Evolutionary conservation across 2,888 invertebrate species (phyloP).

Genomic region (Agrypnus murinus): DNA sequence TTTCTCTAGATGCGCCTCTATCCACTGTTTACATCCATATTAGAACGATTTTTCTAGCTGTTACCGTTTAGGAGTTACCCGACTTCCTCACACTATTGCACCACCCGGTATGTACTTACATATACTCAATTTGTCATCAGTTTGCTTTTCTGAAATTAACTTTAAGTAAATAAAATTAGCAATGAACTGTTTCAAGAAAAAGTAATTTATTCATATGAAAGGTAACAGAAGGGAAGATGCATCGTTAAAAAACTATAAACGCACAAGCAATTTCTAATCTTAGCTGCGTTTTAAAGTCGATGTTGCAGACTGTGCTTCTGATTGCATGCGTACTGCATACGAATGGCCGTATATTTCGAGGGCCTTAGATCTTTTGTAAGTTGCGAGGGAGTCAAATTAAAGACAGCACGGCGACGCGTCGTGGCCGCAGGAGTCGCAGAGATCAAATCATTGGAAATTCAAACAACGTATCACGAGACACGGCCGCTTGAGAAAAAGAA

Average conservation of each 20-base stretch:
- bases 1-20: no score
- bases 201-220: no score
- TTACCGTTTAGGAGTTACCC: no score
- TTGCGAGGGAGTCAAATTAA: conserved; percentile 49
- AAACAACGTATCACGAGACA: conserved; percentile 63
- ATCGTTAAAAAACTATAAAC: conserved; percentile 35
- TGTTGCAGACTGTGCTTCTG: conserved; percentile 37
- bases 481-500: conserved; percentile 59
- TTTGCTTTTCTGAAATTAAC: no score
- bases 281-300: conserved; percentile 31
- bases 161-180: no score
- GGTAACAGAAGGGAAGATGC: neutral
- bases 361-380: conserved; percentile 43
- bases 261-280: conserved; percentile 29
- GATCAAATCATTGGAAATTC: conserved; percentile 61
- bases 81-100: no score
- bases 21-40: no score
- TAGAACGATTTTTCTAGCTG: no score
- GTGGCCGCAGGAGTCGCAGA: conserved; percentile 40
- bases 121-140: no score
- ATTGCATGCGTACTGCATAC: conserved; percentile 45
- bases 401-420: conserved; percentile 43
- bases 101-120: no score
- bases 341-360: conserved; percentile 33
- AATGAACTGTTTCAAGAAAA: no score